phyloP scores from a whole-genome alignment of 2,113 vertebrate species.

The Onychostruthus taczanowskii region DNA sequence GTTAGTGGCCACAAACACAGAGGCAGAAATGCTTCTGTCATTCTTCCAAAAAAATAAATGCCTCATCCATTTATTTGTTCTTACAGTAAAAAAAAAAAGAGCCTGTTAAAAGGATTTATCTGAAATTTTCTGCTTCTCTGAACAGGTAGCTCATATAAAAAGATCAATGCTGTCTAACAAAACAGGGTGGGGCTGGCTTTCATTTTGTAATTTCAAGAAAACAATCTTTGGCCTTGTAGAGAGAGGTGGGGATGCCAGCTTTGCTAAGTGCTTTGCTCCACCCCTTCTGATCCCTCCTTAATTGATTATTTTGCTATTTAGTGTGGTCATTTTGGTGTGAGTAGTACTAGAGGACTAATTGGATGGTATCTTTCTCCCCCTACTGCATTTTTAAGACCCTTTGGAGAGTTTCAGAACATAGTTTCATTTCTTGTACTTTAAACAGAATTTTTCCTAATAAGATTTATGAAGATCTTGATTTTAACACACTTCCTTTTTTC shows the following conservation, averaged over 20 bases:
- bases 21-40: neutral
- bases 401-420: neutral
- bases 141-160: neutral
- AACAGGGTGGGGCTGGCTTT: neutral
- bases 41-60: neutral
- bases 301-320: neutral
- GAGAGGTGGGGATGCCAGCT: neutral
- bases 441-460: neutral
- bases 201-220: neutral
- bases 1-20: neutral
- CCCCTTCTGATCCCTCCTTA: neutral
- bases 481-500: neutral
- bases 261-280: neutral
- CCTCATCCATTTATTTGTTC: neutral
- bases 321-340: neutral
- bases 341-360: neutral
- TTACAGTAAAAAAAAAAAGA: neutral
- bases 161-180: neutral
- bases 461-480: neutral
- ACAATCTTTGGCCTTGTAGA: neutral
- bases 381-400: neutral
- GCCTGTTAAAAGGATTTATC: neutral
- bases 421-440: neutral
- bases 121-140: neutral
- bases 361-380: neutral